Conservation (phyloP, 1,140 invertebrate genomes). For the Pomacea maculata region DNA sequence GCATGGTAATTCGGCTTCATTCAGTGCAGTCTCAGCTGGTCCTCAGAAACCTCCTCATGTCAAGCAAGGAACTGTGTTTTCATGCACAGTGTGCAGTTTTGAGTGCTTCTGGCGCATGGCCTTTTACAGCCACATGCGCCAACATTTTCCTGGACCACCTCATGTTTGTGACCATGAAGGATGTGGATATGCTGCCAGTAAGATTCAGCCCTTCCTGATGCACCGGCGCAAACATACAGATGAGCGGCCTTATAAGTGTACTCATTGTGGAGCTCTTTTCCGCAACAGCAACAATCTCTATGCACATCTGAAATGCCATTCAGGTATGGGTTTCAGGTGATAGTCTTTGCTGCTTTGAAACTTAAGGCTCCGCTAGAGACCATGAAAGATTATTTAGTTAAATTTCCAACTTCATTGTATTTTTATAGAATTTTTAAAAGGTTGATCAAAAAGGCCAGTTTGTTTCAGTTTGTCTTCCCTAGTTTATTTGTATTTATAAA, state of each 20-base stretch:
- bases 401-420: no score
- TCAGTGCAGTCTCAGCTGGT: constrained; percentile 31
- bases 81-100: constrained; percentile 74
- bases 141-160: constrained; percentile 73
- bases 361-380: no score
- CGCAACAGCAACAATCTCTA: constrained; percentile 67
- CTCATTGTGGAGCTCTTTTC: constrained; percentile 65
- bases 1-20: constrained; percentile 41
- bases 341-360: no score
- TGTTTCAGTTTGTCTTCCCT: no score
- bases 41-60: constrained; percentile 59
- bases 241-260: constrained; percentile 68
- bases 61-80: constrained; percentile 71
- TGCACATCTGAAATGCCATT: constrained; percentile 67
- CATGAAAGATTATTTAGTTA: no score
- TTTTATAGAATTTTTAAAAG: no score
- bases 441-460: no score
- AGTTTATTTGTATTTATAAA: no score
- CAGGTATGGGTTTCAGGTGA: constrained; percentile 44
- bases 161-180: constrained; percentile 70
- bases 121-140: constrained; percentile 75
- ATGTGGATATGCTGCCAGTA: constrained; percentile 70
- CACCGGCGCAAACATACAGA: constrained; percentile 70
- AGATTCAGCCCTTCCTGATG: constrained; percentile 69
- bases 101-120: constrained; percentile 73